Evolutionary conservation across 1,140 invertebrate genomes (phyloP).

Genomic region (Drosophila pseudoananassae): DNA sequence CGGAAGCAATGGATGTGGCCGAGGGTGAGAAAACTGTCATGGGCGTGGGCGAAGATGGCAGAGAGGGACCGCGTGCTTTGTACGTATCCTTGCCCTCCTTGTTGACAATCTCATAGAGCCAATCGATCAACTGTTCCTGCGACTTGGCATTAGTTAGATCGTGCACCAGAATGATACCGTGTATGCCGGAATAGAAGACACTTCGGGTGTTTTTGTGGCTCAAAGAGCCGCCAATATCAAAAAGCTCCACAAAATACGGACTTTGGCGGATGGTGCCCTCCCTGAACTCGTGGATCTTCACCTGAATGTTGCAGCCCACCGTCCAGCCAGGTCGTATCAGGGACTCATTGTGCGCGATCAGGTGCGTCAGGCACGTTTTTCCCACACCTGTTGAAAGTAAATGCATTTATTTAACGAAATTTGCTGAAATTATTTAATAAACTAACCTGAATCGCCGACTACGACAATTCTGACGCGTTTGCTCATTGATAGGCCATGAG

Average conservation of each 20-base stretch:
- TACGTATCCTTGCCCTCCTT: conserved; percentile 87
- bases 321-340: conserved; percentile 95
- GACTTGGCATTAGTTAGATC: conserved; percentile 98
- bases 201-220: conserved; percentile 95
- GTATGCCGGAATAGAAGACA: conserved; percentile 96
- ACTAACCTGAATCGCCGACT: conserved; percentile 95
- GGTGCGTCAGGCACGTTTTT: conserved; percentile 96
- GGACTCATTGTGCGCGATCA: conserved; percentile 94
- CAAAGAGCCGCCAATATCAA: conserved; percentile 97
- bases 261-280: conserved; percentile 96
- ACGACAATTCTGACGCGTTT: conserved; percentile 92
- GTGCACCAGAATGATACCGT: conserved; percentile 98
- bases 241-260: conserved; percentile 97
- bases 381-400: conserved; percentile 90
- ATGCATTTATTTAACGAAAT: neutral
- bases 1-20: conserved; percentile 2
- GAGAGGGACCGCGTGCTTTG: conserved; percentile 31
- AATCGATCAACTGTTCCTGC: conserved; percentile 95
- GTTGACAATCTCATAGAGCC: conserved; percentile 95
- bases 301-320: conserved; percentile 97
- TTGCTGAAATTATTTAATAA: conserved; percentile 41
- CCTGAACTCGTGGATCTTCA: conserved; percentile 97
- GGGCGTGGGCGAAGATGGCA: conserved; percentile 43
- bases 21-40: conserved; percentile 10
- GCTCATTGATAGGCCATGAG: conserved; percentile 85